These are phyloP conservation scores for Cavia aperea DNA, from an alignment of 2,113 vertebrate species.

Conservation along the genomic window DNA sequence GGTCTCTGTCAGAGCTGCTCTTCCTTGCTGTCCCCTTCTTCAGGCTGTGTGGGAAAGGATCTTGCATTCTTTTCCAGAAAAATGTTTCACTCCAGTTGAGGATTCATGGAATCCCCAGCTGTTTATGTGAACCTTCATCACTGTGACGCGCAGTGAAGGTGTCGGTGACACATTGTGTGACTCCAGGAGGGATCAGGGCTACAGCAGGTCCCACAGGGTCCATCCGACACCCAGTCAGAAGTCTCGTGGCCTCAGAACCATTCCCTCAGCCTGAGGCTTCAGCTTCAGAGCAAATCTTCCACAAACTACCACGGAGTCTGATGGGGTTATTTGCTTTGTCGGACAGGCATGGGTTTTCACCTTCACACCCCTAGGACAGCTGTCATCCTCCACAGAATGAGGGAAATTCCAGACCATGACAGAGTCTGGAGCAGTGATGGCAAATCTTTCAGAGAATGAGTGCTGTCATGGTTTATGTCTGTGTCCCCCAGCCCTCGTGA, in stretches of 20 bases:
- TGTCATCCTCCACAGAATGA: not conserved
- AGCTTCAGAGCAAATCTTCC: slow-evolving; percentile 24
- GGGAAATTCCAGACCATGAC: slow-evolving; percentile 11
- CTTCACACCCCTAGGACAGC: not conserved
- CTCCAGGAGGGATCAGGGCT: slow-evolving; percentile 18
- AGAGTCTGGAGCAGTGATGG: not conserved
- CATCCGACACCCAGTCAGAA: slow-evolving; percentile 11
- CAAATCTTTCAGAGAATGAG: not conserved
- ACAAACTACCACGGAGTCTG: not conserved
- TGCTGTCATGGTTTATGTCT: too few relatives aligned
- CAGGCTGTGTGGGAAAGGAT: not conserved
- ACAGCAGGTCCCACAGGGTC: slow-evolving; percentile 10
- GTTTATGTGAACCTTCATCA: slow-evolving; percentile 4
- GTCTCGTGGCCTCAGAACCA: slow-evolving; percentile 25
- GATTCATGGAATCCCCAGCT: not conserved
- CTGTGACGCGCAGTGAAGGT: not conserved
- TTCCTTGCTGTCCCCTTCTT: not conserved
- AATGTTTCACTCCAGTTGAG: slow-evolving; percentile 16
- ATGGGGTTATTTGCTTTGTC: slow-evolving; percentile 3
- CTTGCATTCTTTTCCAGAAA: not conserved
- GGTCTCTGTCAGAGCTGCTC: slow-evolving; percentile 45
- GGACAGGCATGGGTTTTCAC: not conserved
- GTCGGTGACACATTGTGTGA: not conserved
- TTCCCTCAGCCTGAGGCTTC: slow-evolving; percentile 9
- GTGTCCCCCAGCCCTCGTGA: too few relatives aligned